These are phyloP conservation scores for Aphodius sticticus DNA, from an alignment of 2,888 invertebrate genomes.

Conservation along the genomic window DNA sequence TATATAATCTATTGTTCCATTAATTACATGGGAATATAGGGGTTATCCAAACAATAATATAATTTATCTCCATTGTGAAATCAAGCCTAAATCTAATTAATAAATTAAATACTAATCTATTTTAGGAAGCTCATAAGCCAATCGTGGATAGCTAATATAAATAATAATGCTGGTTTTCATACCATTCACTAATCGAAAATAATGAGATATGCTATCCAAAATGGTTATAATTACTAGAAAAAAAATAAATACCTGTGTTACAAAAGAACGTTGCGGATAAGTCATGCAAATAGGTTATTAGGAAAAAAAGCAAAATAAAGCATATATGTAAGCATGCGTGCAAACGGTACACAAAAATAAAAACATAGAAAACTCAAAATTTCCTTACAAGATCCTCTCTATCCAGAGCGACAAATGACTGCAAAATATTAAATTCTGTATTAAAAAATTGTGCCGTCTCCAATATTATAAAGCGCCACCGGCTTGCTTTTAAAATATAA, in stretches of 20 bases:
- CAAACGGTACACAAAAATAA: conserved; percentile 37
- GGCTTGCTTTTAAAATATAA: not conserved
- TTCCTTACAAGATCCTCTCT: conserved; percentile 57
- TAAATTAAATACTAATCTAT: conserved; percentile 17
- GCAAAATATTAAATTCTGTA: conserved; percentile 54
- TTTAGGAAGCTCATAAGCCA: conserved; percentile 5
- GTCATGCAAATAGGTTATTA: conserved; percentile 13
- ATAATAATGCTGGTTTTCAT: too few relatives aligned
- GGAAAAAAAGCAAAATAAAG: conserved; percentile 15
- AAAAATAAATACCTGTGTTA: conserved; percentile 11
- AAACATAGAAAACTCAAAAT: conserved; percentile 46
- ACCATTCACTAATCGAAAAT: not conserved
- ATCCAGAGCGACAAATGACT: conserved; percentile 68
- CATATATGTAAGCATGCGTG: conserved; percentile 22
- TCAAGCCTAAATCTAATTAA: not conserved
- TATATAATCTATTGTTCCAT: too few relatives aligned
- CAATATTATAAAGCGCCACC: conserved; percentile 21
- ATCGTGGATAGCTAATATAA: too few relatives aligned
- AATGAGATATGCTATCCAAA: not conserved
- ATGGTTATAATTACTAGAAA: not conserved
- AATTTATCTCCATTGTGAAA: too few relatives aligned
- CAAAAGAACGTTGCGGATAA: conserved; percentile 15
- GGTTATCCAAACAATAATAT: too few relatives aligned
- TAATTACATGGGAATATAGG: too few relatives aligned
- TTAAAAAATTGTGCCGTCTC: conserved; percentile 29